Evolutionary conservation across 2,888 invertebrate genomes (phyloP).

Genomic region (Pomacea canaliculata): DNA sequence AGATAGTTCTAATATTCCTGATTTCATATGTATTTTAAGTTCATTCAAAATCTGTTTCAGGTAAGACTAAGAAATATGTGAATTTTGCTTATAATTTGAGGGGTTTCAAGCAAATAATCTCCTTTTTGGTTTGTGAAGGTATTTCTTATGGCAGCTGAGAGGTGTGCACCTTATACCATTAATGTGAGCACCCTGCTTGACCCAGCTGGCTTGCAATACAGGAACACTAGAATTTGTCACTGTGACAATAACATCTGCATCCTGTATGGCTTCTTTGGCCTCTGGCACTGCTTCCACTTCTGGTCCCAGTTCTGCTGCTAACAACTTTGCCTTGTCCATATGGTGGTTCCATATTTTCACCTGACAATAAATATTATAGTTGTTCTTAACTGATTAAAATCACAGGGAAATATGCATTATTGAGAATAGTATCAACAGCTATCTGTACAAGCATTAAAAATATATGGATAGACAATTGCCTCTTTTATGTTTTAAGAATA

Average conservation of each 20-base stretch:
- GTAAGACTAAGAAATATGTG: too few relatives aligned
- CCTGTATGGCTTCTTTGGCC: constrained; percentile 71
- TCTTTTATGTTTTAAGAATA: too few relatives aligned
- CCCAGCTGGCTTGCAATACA: constrained; percentile 73
- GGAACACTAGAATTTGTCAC: constrained; percentile 74
- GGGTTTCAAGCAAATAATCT: too few relatives aligned
- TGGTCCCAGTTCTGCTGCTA: constrained; percentile 64
- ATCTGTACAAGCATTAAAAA: too few relatives aligned
- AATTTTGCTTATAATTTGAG: too few relatives aligned
- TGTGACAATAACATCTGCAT: constrained; percentile 77
- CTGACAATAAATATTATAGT: constrained; percentile 37
- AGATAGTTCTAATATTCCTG: too few relatives aligned
- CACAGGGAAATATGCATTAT: background rate
- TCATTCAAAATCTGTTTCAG: too few relatives aligned
- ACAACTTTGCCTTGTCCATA: constrained; percentile 58
- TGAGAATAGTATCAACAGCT: too few relatives aligned
- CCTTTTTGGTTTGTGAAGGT: too few relatives aligned
- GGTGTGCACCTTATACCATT: constrained; percentile 72
- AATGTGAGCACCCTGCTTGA: constrained; percentile 75
- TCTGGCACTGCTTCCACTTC: constrained; percentile 64
- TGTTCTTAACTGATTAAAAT: background rate
- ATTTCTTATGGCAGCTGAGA: too few relatives aligned
- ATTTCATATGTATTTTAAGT: too few relatives aligned
- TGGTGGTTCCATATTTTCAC: constrained; percentile 74
- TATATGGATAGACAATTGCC: too few relatives aligned